Evolutionary conservation across 2,797 vertebrate genomes (phyloP), one percentile per base, ranked within the genome.

Genomic region (Florisuga fusca): DNA sequence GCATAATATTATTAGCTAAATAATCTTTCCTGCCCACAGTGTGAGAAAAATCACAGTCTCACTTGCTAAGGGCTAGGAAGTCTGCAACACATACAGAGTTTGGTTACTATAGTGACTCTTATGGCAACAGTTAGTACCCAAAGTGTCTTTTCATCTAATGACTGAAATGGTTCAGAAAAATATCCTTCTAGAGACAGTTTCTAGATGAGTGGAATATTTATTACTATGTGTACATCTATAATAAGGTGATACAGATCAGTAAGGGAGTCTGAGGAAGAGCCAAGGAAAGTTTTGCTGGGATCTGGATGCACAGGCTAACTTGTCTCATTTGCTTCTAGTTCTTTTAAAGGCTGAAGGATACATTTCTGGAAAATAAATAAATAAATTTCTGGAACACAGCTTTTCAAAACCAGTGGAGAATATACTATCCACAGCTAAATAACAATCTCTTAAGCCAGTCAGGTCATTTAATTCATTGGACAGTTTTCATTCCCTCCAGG

Each of bases 51-150:
- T 82, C 80, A 90, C 31, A 83, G 74, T 94, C 83, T 93, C 4
- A 1, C 77, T 69, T 90, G 79, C 85, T 77, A 92, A 95, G 48
- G 77, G 91, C 61, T 58, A 71, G 86, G 90, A 89, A 93, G 71
- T 27, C 57, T 91, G 45, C 57, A 74, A 82, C 73, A 76, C 45
- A 74, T 61, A 36, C 2, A 61, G 75, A 85, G 12, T 88, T 96
- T 82, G 82, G 90, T 97, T 95, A 85, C 96, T 97, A 93, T 88
- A 94, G 95, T 83, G 93, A 96, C 84, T 89, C 51, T 80, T 85
- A 80, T 0, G 90, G 71, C 61, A 83, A 77, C 71, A 86, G 50
- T 46, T 87, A 73, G 41, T 48, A 78, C 69, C 58, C 78, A 33
- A 69, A 96, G 21, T 48, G 59, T 50, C 78, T 90, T 87, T 89